Percentiles rank a stretch among this genome's conserved stretches.
These are phyloP conservation scores for Micromussa lordhowensis DNA, from an alignment of 92 coral and sea anemone genomes.

Conservation along the genomic window DNA sequence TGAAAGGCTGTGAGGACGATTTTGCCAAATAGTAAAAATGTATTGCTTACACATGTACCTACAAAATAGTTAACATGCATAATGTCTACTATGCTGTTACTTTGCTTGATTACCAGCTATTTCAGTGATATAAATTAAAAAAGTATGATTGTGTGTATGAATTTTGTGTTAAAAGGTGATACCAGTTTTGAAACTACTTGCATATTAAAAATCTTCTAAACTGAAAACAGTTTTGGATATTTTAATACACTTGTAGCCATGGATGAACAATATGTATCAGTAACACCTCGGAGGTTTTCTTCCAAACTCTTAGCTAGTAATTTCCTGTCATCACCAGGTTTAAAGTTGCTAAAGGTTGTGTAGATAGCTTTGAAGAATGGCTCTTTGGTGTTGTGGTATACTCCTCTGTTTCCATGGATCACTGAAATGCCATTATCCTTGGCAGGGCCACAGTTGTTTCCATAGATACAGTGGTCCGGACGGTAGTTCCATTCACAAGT, in stretches of 20 bases:
- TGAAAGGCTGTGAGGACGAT: too few species aligned
- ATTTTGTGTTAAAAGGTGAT: too few species aligned
- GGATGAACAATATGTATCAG: constrained; percentile 71
- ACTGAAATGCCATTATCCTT: constrained; percentile 82
- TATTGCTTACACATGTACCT: too few species aligned
- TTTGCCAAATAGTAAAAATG: too few species aligned
- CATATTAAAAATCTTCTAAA: too few species aligned
- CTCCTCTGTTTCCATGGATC: constrained; percentile 95
- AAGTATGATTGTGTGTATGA: too few species aligned
- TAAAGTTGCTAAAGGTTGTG: constrained; percentile 58
- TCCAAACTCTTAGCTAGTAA: constrained; percentile 45
- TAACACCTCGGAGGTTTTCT: constrained; percentile 39
- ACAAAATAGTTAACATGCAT: too few species aligned
- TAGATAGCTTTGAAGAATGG: constrained; percentile 82
- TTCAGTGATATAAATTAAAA: too few species aligned
- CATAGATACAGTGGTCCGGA: constrained; percentile 97
- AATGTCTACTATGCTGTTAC: too few species aligned
- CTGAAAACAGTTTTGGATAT: constrained; percentile 44
- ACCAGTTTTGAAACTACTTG: not conserved
- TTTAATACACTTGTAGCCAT: constrained; percentile 61
- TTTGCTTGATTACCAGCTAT: too few species aligned
- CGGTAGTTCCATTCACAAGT: constrained; percentile 97
- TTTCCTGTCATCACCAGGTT: constrained; percentile 67
- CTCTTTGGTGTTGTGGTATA: constrained; percentile 76
- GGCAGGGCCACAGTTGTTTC: constrained; percentile 86